These are phyloP conservation scores for Mesocentrotus franciscanus DNA, from an alignment of 53 echinoderm and acorn worm genomes.

Conservation along the genomic window DNA sequence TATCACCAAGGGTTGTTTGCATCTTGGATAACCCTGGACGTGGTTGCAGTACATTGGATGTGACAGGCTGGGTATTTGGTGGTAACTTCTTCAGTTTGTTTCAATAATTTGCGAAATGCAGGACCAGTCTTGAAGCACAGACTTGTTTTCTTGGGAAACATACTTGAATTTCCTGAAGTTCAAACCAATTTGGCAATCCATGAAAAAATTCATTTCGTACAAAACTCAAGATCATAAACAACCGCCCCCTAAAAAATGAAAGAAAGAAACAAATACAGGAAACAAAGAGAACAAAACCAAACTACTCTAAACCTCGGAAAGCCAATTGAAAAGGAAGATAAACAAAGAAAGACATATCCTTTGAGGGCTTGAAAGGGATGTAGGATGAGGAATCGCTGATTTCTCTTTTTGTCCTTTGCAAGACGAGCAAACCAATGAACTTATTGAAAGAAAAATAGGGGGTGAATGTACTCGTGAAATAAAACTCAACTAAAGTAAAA, in stretches of 20 bases:
- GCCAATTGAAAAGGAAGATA: neutral
- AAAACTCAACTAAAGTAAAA: neutral
- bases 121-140: neutral
- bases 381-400: conserved; percentile 24
- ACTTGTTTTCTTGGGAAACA: neutral
- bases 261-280: neutral
- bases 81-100: neutral
- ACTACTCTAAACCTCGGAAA: neutral
- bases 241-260: neutral
- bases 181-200: too few relatives aligned
- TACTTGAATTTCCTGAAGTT: too few relatives aligned
- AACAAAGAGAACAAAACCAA: neutral
- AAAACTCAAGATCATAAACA: neutral
- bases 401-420: neutral
- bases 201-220: neutral
- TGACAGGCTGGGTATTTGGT: conserved; percentile 28
- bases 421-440: neutral
- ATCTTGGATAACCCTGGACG: neutral
- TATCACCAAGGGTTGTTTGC: conserved; percentile 15
- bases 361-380: neutral
- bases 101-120: neutral
- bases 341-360: neutral
- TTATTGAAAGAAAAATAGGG: neutral
- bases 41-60: neutral
- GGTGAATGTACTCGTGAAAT: conserved; percentile 6